phyloP scores from a whole-genome alignment of 2,888 invertebrate species.

The Drosophila eohydei region DNA sequence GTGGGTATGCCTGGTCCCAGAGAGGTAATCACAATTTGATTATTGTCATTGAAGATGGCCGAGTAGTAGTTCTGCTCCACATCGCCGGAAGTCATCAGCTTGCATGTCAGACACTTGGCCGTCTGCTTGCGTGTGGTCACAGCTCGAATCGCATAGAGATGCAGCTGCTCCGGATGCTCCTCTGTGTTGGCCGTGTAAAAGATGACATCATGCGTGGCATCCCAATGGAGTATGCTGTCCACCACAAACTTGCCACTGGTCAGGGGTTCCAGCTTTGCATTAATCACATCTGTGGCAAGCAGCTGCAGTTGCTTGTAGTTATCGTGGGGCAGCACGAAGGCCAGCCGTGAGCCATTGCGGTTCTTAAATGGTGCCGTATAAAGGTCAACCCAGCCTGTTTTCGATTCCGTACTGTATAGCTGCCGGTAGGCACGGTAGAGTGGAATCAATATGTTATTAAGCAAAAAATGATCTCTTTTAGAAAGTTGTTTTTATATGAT shows the following conservation, averaged over 20 bases:
- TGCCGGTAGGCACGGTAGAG: constrained; percentile 25
- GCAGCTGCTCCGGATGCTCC: constrained; percentile 91
- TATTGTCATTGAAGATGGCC: constrained; percentile 89
- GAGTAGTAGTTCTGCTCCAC: constrained; percentile 83
- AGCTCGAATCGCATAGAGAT: constrained; percentile 90
- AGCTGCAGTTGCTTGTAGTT: constrained; percentile 89
- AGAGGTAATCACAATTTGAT: constrained; percentile 91
- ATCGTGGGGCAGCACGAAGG: constrained; percentile 90
- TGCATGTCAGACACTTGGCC: constrained; percentile 91
- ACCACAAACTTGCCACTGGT: constrained; percentile 90
- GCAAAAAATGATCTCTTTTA: not conserved
- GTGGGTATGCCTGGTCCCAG: constrained; percentile 94
- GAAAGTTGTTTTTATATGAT: not conserved
- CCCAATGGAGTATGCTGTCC: constrained; percentile 91
- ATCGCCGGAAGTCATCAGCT: constrained; percentile 78
- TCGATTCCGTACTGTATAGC: constrained; percentile 77
- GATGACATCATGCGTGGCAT: constrained; percentile 87
- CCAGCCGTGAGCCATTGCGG: constrained; percentile 88
- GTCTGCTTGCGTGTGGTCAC: constrained; percentile 81
- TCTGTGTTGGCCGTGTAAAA: constrained; percentile 94
- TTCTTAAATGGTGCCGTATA: constrained; percentile 90
- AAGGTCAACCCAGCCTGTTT: constrained; percentile 92
- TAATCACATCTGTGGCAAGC: constrained; percentile 83
- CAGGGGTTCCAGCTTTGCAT: constrained; percentile 83
- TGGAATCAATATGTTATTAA: not conserved